These are phyloP conservation scores for Stramonita haemastoma DNA, from an alignment of 2,888 invertebrate genomes.

Conservation along the genomic window DNA sequence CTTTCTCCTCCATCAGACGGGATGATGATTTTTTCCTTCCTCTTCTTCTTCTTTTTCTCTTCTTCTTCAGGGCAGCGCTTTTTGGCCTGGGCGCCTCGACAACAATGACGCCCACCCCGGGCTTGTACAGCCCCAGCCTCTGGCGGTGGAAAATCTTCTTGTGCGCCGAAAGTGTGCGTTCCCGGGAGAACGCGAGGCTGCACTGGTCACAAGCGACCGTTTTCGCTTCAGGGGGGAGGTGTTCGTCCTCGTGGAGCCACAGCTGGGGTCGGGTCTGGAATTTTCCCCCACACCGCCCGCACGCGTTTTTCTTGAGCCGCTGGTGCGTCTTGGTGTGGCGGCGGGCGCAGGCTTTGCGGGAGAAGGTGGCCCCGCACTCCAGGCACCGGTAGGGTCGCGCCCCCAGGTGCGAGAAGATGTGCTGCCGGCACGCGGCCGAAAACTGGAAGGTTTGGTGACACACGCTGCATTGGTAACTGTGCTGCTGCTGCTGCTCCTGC, in stretches of 20 bases:
- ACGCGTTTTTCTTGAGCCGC: slow-evolving; percentile 15
- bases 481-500: neutral
- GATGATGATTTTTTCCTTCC: neutral
- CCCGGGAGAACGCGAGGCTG: neutral
- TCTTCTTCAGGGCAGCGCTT: neutral
- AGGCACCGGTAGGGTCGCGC: slow-evolving; percentile 33
- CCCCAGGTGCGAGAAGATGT: slow-evolving; percentile 36
- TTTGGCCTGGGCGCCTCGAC: neutral
- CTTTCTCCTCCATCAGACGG: neutral
- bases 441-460: slow-evolving; percentile 18
- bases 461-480: slow-evolving; percentile 2
- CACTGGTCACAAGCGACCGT: neutral
- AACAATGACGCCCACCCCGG: neutral
- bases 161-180: neutral
- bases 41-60: neutral
- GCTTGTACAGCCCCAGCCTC: neutral
- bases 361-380: slow-evolving; percentile 33
- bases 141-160: neutral
- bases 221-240: neutral
- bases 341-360: slow-evolving; percentile 35
- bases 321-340: slow-evolving; percentile 34
- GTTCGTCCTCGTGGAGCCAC: slow-evolving; percentile 2
- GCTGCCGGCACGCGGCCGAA: slow-evolving; percentile 31
- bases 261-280: slow-evolving; percentile 11
- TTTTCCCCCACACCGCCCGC: slow-evolving; percentile 17